phyloP scores from a whole-genome alignment of 2,797 vertebrate genomes.

The Ataeniobius toweri region DNA sequence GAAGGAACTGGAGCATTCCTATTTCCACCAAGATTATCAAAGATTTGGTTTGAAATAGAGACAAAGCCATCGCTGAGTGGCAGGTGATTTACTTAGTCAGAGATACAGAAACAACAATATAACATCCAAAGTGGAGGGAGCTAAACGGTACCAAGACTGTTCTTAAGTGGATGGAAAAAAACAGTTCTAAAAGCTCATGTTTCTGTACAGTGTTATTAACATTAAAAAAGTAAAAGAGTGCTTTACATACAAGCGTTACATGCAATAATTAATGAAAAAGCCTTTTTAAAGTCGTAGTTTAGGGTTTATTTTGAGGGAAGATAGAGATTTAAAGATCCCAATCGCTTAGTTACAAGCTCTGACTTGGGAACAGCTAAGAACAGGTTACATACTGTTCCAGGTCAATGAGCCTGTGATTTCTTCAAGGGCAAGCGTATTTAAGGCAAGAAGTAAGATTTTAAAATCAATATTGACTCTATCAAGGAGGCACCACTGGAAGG shows the following conservation, averaged over 20 bases:
- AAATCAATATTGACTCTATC: background rate
- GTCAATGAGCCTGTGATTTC: background rate
- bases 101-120: constrained; percentile 38
- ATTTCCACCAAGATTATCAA: constrained; percentile 50
- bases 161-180: background rate
- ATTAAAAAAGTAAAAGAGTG: background rate
- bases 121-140: constrained; percentile 19
- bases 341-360: no score
- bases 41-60: constrained; percentile 27
- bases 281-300: no score
- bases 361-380: no score
- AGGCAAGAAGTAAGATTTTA: background rate
- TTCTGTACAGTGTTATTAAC: background rate
- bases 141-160: constrained; percentile 10
- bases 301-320: no score
- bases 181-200: background rate
- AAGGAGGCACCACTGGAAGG: background rate
- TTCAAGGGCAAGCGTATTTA: background rate
- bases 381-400: background rate
- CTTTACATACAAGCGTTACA: background rate
- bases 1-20: constrained; percentile 51
- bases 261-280: no score
- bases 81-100: constrained; percentile 40
- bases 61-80: constrained; percentile 53
- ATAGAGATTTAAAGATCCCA: no score